phyloP scores from a whole-genome alignment of 2,888 invertebrate species.

The Trichopoda pennipes region DNA sequence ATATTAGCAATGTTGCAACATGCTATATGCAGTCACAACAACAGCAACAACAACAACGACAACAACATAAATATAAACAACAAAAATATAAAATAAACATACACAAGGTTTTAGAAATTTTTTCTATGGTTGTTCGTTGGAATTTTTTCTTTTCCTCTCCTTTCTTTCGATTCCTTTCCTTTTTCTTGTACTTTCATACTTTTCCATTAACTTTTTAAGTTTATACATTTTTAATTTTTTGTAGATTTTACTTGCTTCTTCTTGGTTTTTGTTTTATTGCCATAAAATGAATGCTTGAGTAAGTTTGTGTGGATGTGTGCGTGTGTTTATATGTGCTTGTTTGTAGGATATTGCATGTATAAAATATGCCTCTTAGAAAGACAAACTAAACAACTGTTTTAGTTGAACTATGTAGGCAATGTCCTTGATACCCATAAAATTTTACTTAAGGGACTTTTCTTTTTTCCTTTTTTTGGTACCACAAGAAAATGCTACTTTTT shows the following conservation, averaged over 20 bases:
- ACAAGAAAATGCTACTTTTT: slow-evolving; percentile 23
- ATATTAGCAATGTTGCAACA: slow-evolving; percentile 53
- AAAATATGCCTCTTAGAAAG: slow-evolving; percentile 20
- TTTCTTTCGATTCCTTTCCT: too few relatives aligned
- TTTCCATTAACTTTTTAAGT: slow-evolving; percentile 1
- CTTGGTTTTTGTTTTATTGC: slow-evolving; percentile 15
- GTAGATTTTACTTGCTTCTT: slow-evolving; percentile 34
- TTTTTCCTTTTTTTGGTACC: slow-evolving; percentile 35
- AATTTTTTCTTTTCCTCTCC: background rate
- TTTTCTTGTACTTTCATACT: slow-evolving; percentile 21
- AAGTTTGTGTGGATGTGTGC: too few relatives aligned
- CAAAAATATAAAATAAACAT: slow-evolving; percentile 20
- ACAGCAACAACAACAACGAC: background rate
- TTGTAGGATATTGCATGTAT: slow-evolving; percentile 1
- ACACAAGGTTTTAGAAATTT: slow-evolving; percentile 31
- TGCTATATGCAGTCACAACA: slow-evolving; percentile 28
- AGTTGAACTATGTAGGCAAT: slow-evolving; percentile 12
- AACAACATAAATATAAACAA: slow-evolving; percentile 7
- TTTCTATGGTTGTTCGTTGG: background rate
- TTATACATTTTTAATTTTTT: slow-evolving; percentile 44
- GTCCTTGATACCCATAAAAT: slow-evolving; percentile 57
- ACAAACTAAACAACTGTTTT: slow-evolving; percentile 32
- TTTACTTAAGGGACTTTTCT: slow-evolving; percentile 52
- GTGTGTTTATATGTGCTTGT: background rate
- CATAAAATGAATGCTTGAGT: background rate